These are phyloP conservation scores for Amphilophus citrinellus DNA, from an alignment of 2,113 vertebrate species.

Conservation along the genomic window DNA sequence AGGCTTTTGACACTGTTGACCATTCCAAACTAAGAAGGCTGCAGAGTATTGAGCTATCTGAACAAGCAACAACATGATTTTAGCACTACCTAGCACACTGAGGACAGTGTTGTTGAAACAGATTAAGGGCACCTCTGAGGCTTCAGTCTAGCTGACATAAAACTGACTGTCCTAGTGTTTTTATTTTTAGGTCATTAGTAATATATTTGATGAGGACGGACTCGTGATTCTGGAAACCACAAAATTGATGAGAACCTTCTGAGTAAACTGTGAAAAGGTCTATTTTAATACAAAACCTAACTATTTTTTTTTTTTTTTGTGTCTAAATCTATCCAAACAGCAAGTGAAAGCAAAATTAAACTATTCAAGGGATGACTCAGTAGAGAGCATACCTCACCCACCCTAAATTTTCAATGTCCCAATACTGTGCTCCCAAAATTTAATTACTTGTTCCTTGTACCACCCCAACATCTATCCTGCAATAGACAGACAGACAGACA, in stretches of 20 bases:
- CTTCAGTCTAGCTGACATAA: not conserved
- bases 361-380: no score
- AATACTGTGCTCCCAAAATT: no score
- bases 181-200: not conserved
- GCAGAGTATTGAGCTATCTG: not conserved
- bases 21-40: not conserved
- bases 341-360: not conserved
- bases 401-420: no score
- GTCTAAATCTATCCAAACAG: not conserved
- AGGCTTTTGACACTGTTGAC: not conserved
- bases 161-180: not conserved
- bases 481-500: no score
- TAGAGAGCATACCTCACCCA: no score
- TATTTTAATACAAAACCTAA: no score
- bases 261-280: not conserved
- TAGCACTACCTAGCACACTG: not conserved
- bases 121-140: not conserved
- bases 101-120: not conserved
- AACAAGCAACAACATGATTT: not conserved
- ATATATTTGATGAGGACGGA: not conserved
- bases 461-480: no score
- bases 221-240: not conserved
- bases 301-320: accelerated
- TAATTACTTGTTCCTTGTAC: no score
- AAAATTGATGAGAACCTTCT: not conserved